Evolutionary conservation across 2,888 invertebrate species (phyloP).

Genomic region (Tanypteryx hageni): DNA sequence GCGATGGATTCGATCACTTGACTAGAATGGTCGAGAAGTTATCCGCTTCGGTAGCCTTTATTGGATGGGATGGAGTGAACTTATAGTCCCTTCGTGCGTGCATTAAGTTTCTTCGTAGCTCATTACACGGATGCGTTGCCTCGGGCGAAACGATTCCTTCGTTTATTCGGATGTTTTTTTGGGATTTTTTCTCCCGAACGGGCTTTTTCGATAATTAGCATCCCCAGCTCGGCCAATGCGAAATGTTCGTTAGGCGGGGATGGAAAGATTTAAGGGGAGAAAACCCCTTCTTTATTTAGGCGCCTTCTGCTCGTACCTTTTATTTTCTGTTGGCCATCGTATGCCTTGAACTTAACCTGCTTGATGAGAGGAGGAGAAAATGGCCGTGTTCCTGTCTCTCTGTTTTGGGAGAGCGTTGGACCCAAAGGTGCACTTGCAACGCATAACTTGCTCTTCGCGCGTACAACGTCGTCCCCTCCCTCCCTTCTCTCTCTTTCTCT

Average conservation of each 20-base stretch:
- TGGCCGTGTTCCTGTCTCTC: constrained; percentile 16
- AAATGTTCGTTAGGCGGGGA: constrained; percentile 16
- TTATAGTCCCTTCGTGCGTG: neutral
- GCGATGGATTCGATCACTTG: neutral
- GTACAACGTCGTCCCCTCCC: neutral
- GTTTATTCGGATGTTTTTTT: neutral
- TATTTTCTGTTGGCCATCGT: neutral
- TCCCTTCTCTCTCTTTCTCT: neutral
- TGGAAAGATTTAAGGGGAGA: neutral
- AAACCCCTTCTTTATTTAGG: neutral
- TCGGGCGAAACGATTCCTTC: neutral
- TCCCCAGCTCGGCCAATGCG: constrained; percentile 15
- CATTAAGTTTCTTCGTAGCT: neutral
- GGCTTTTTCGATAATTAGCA: constrained; percentile 24
- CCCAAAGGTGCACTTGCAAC: constrained; percentile 20
- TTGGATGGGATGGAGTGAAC: neutral
- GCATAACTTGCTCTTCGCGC: constrained; percentile 7
- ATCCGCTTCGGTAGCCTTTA: neutral
- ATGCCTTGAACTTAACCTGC: neutral
- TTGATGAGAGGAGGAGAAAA: constrained; percentile 18
- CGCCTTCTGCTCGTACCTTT: neutral
- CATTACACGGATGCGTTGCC: neutral
- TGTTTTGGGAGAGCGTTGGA: constrained; percentile 6
- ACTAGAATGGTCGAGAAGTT: neutral
- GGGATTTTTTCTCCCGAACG: neutral